Evolutionary conservation across 2,888 invertebrate genomes (phyloP), one percentile per base, ranked within the genome.

Genomic region (Vannuccia rotundouncinata): DNA sequence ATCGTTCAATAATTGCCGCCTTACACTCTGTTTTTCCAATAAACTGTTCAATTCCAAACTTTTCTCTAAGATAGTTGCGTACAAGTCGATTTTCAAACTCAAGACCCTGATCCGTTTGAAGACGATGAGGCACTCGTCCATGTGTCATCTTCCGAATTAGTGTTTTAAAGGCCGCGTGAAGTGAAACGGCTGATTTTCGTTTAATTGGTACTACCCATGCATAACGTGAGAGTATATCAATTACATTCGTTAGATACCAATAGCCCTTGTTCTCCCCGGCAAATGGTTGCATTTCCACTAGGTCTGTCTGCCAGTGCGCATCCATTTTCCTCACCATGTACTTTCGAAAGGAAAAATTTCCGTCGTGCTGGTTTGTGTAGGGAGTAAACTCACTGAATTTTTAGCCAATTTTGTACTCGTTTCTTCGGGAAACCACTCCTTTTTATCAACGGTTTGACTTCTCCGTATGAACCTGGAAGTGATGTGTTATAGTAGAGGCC

Each of bases 41-140:
- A 66, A 66, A 66, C 66, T 66, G 66, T 66, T 66, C 66, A 66
- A 66, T 66, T 5, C 22, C 66, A 66, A 66, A 66, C 66, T 66
- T 22, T 66, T 66, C 66, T 66, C 66, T 5, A 45, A 45, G 45
- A 45, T 45, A 45, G 17, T 45, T 45, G 45, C 45, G 66, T 27
- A 66, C 22, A 66, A 66, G 66, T 22, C 66, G 5, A 66, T 66
- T 66, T n/a, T n/a, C n/a, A n/a, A n/a, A n/a, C n/a, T n/a, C n/a
- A n/a, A n/a, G n/a, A n/a, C n/a, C n/a, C n/a, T n/a, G n/a, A n/a
- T n/a, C n/a, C n/a, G n/a, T 66, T 66, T 22, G 22, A 66, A 66
- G 2, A 22, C 66, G 22, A 5, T 2, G 66, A 17, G 45, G 5
- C 45, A 45, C 45, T 45, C 45, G 45, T 45, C 45, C 45, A 45